Evolutionary conservation across 92 coral and sea anemone genomes (phyloP).

Genomic region (Hydrozoanthus gracilis): DNA sequence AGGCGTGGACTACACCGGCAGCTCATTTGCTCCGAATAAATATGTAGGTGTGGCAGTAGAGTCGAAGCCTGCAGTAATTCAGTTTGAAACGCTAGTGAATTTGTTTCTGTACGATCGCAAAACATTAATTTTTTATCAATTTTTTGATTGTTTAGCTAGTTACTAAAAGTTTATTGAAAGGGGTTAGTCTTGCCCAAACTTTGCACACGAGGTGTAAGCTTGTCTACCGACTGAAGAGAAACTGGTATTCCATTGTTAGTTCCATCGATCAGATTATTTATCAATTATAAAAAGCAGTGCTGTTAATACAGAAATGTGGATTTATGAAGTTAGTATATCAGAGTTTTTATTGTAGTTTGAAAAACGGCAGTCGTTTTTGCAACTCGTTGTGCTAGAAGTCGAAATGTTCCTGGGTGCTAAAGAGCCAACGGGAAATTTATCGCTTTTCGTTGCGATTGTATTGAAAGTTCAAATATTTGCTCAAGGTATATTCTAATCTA

Average conservation of each 20-base stretch:
- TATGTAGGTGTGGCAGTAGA: slow-evolving; percentile 59
- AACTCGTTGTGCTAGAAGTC: slow-evolving; percentile 2
- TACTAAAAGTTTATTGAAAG: slow-evolving; percentile 36
- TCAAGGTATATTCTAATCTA: slow-evolving; percentile 22
- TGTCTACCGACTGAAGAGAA: background rate
- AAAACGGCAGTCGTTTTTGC: slow-evolving; percentile 39
- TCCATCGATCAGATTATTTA: slow-evolving; percentile 12
- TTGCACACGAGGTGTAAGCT: slow-evolving; percentile 8
- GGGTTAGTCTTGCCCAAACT: background rate
- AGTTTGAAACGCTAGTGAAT: slow-evolving; percentile 53
- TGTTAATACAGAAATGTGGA: slow-evolving; percentile 32
- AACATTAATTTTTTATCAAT: slow-evolving; percentile 67
- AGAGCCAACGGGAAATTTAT: background rate
- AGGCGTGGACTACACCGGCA: slow-evolving; percentile 59
- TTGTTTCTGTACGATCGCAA: slow-evolving; percentile 56
- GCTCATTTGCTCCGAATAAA: slow-evolving; percentile 60
- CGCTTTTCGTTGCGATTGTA: background rate
- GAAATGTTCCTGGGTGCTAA: background rate
- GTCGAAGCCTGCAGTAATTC: slow-evolving; percentile 43
- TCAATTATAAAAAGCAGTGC: slow-evolving; percentile 21
- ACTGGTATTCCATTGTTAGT: slow-evolving; percentile 31
- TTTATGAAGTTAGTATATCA: slow-evolving; percentile 46
- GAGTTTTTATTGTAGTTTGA: slow-evolving; percentile 26
- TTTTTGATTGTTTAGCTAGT: slow-evolving; percentile 71
- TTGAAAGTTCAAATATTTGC: slow-evolving; percentile 37